These are phyloP conservation scores for Osmerus eperlanus DNA, from an alignment of 2,113 vertebrate species.

Conservation along the genomic window DNA sequence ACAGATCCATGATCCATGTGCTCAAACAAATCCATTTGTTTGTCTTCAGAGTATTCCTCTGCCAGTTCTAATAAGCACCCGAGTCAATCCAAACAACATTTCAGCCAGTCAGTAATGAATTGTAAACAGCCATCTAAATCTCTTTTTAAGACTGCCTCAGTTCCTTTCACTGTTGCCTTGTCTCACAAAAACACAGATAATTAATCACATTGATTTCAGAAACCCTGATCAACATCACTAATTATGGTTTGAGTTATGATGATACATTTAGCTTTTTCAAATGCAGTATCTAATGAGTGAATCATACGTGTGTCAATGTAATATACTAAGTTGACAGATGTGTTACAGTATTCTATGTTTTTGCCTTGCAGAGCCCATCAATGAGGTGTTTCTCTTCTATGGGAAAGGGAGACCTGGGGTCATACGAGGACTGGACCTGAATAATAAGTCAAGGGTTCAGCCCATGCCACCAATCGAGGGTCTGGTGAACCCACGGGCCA, in stretches of 20 bases:
- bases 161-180: constrained; percentile 8
- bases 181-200: constrained; percentile 46
- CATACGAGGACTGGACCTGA: constrained; percentile 82
- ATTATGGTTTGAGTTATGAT: constrained; percentile 75
- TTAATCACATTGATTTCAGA: constrained; percentile 66
- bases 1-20: neutral
- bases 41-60: constrained; percentile 23
- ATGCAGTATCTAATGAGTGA: no score
- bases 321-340: no score
- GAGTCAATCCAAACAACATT: constrained; percentile 33
- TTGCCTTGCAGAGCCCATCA: constrained; percentile 80
- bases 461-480: constrained; percentile 85
- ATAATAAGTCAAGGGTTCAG: constrained; percentile 79
- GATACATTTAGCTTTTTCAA: constrained; percentile 52
- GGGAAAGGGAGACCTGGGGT: constrained; percentile 86
- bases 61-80: constrained; percentile 40
- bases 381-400: constrained; percentile 87
- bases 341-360: constrained; percentile 43
- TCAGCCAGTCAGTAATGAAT: constrained; percentile 55
- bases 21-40: neutral
- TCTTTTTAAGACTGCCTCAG: constrained; percentile 49
- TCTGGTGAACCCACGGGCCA: constrained; percentile 80
- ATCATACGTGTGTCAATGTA: no score
- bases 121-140: constrained; percentile 49
- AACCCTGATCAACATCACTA: constrained; percentile 60